Evolutionary conservation across 2,113 vertebrate genomes (phyloP).

Genomic region (Isurus oxyrinchus): DNA sequence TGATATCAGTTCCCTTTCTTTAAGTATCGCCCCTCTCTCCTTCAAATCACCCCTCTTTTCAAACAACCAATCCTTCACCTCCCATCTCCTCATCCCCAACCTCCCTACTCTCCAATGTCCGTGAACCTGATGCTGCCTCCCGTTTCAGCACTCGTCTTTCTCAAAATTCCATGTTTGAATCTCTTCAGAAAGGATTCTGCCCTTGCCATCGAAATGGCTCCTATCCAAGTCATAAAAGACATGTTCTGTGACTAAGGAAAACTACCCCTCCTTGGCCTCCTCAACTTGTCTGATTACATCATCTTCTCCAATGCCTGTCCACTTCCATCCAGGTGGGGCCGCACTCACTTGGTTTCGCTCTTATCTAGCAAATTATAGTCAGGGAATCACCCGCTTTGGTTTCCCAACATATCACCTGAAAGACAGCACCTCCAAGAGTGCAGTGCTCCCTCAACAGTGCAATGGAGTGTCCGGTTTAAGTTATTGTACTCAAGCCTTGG

Average conservation of each 20-base stretch:
- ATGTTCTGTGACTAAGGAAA: background rate
- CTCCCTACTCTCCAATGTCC: background rate
- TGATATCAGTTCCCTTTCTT: background rate
- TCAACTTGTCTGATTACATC: background rate
- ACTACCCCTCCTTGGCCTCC: background rate
- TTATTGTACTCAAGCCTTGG: no score
- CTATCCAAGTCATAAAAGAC: background rate
- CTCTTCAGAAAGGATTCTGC: no score
- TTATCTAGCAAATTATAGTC: background rate
- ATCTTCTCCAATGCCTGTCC: no score
- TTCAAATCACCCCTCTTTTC: background rate
- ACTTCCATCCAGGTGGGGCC: background rate
- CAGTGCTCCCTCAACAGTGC: no score
- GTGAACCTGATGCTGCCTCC: background rate
- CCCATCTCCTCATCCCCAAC: background rate
- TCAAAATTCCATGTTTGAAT: background rate
- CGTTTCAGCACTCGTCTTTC: background rate
- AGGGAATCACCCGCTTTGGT: background rate
- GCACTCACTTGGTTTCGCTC: background rate
- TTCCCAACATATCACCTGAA: background rate
- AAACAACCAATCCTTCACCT: background rate
- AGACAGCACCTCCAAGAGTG: background rate
- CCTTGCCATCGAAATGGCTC: no score
- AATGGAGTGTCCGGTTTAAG: background rate
- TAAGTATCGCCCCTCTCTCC: background rate